These are phyloP conservation scores for Ptychodera flava DNA, from an alignment of 35 echinoderm and acorn worm species.

Conservation along the genomic window DNA sequence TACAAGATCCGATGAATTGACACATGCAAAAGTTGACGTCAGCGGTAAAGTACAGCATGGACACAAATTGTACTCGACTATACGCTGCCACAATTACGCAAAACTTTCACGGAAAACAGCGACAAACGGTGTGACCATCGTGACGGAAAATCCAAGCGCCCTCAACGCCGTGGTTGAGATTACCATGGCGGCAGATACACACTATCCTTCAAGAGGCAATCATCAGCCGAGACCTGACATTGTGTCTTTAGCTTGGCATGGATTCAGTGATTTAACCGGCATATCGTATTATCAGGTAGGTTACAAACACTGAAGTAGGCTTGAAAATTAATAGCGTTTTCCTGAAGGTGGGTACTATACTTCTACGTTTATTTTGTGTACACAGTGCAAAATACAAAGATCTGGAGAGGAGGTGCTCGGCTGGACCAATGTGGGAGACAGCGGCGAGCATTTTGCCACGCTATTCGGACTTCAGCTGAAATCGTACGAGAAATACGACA, in stretches of 20 bases:
- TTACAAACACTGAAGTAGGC: too few relatives aligned
- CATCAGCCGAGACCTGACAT: slow-evolving; percentile 8
- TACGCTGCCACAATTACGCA: slow-evolving; percentile 21
- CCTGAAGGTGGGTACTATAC: neutral
- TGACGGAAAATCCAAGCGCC: slow-evolving; percentile 4
- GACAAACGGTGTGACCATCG: slow-evolving; percentile 23
- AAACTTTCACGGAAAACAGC: neutral
- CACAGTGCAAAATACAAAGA: neutral
- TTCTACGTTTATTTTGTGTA: neutral
- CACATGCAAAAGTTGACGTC: neutral
- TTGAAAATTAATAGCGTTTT: neutral
- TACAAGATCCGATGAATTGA: neutral
- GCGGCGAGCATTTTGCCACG: neutral
- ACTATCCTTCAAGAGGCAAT: neutral
- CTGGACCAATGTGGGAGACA: neutral
- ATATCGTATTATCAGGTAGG: slow-evolving; percentile 37
- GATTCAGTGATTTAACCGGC: slow-evolving; percentile 20
- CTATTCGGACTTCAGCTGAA: slow-evolving; percentile 3
- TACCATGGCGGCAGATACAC: neutral
- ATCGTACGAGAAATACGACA: neutral
- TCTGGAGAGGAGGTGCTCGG: neutral
- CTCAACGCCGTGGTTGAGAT: slow-evolving; percentile 13
- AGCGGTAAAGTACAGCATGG: neutral
- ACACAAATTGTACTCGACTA: slow-evolving; percentile 9
- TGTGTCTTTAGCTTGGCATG: slow-evolving; percentile 20